phyloP scores from a whole-genome alignment of 2,888 invertebrate species.

The Temnothorax ravouxi region DNA sequence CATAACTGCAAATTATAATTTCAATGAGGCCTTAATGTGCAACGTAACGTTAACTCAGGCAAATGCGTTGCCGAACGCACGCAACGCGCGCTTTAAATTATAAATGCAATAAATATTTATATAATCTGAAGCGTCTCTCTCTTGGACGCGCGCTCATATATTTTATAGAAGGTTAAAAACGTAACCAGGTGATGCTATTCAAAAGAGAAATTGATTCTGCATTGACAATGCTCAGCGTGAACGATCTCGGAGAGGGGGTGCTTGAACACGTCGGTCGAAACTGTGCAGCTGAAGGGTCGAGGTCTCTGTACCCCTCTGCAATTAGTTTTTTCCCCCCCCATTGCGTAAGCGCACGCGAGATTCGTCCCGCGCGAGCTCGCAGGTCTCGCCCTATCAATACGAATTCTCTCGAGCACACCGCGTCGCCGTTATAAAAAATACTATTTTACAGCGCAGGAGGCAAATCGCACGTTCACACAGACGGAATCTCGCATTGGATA shows the following conservation, averaged over 20 bases:
- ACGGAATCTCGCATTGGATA: conserved; percentile 8
- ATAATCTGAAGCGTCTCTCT: not conserved
- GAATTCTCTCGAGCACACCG: conserved; percentile 66
- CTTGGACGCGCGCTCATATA: not conserved
- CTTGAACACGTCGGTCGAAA: not conserved
- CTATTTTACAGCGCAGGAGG: conserved; percentile 80
- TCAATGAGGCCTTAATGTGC: not conserved
- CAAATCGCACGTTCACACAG: conserved; percentile 33
- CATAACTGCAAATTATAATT: conserved; percentile 19
- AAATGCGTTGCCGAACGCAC: not conserved
- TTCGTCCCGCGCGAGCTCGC: conserved; percentile 10
- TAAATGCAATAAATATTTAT: conserved; percentile 31
- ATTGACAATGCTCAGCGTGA: not conserved
- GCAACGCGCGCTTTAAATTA: not conserved
- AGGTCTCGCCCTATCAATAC: conserved; percentile 15
- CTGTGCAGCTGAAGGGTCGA: conserved; percentile 39
- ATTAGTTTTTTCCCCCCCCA: not conserved
- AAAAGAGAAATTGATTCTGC: not conserved
- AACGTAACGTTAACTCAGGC: not conserved
- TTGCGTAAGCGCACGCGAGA: conserved; percentile 28
- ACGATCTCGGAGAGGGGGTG: not conserved
- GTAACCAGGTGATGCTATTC: not conserved
- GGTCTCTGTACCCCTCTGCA: conserved; percentile 10
- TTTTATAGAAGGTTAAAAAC: not conserved
- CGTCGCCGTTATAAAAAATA: conserved; percentile 82